phyloP scores from a whole-genome alignment of 2,888 invertebrate genomes.

The Schizaphis graminum region DNA sequence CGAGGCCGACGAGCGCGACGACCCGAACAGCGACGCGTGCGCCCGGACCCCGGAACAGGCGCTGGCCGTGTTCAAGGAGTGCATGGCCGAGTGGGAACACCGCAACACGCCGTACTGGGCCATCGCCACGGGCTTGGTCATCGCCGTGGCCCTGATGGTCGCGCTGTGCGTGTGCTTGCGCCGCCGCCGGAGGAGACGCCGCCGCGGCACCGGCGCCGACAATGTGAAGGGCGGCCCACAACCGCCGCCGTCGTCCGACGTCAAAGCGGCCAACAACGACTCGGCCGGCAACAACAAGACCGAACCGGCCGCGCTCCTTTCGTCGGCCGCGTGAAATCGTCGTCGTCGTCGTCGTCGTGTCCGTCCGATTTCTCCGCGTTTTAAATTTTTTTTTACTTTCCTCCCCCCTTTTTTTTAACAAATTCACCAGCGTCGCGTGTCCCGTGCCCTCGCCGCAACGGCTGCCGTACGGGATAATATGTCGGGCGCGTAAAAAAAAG shows the following conservation, averaged over 20 bases:
- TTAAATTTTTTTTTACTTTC: not conserved
- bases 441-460: not conserved
- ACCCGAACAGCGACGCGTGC: conserved; percentile 20
- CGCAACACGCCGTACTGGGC: conserved; percentile 62
- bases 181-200: conserved; percentile 29
- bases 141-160: not conserved
- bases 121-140: not conserved
- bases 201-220: not conserved
- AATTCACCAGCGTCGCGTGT: not conserved
- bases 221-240: not conserved
- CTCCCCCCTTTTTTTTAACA: conserved; percentile 11
- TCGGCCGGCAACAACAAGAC: conserved; percentile 22
- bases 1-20: conserved; percentile 12
- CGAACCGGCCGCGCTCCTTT: conserved; percentile 39
- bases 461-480: no score
- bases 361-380: not conserved
- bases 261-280: conserved; percentile 22
- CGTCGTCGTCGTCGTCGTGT: no score
- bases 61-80: conserved; percentile 23
- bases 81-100: conserved; percentile 58
- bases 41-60: conserved; percentile 27
- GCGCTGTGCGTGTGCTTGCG: conserved; percentile 48
- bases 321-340: not conserved
- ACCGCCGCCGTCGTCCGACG: conserved; percentile 2
- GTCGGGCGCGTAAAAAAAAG: not conserved